Percentiles rank a stretch among this genome's conserved stretches.
phyloP scores from a whole-genome alignment of 2,888 invertebrate genomes.

The Pharmacophagus antenor region DNA sequence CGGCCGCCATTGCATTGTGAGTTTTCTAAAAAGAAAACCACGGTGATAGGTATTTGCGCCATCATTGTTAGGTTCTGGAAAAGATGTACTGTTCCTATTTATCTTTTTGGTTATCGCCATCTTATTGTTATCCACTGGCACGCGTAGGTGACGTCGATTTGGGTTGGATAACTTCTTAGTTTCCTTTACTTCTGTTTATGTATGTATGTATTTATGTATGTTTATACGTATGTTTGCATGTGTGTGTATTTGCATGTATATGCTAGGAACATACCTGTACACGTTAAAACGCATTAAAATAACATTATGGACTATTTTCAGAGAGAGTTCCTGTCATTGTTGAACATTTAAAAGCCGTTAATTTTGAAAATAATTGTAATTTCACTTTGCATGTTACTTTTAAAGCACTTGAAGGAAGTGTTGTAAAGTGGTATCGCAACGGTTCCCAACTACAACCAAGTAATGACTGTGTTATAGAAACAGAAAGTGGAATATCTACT shows the following conservation, averaged over 20 bases:
- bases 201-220: no score
- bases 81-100: no score
- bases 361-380: constrained; percentile 85
- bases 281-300: neutral
- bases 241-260: neutral
- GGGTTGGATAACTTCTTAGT: no score
- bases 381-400: constrained; percentile 86
- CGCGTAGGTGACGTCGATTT: no score
- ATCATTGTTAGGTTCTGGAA: no score
- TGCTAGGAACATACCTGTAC: neutral
- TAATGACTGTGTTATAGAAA: constrained; percentile 82
- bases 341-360: constrained; percentile 88
- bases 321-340: constrained; percentile 83
- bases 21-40: no score
- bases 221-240: no score
- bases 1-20: no score
- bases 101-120: no score
- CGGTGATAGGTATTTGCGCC: no score
- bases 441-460: constrained; percentile 86
- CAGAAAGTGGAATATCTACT: constrained; percentile 82
- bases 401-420: constrained; percentile 85
- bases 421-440: constrained; percentile 92
- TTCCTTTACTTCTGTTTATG: no score
- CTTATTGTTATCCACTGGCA: no score
- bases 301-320: constrained; percentile 58